phyloP scores from a whole-genome alignment of 2,888 invertebrate genomes.

The Hydriomena furcata region DNA sequence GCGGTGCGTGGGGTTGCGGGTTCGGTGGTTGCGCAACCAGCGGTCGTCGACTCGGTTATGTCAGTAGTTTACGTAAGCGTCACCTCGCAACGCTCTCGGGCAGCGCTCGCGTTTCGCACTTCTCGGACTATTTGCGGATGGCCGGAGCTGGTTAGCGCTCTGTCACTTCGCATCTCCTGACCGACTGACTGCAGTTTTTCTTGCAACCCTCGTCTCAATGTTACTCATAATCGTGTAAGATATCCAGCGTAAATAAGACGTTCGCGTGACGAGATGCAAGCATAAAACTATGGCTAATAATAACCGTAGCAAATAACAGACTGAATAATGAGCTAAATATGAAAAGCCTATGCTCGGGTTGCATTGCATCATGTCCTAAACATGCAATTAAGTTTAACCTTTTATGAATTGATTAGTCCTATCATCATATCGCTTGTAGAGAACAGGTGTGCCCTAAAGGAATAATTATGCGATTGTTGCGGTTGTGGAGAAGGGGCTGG shows the following conservation, averaged over 20 bases:
- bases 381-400: conserved; percentile 72
- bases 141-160: conserved; percentile 64
- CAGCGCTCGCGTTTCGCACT: conserved; percentile 76
- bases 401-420: conserved; percentile 69
- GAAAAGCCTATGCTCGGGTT: conserved; percentile 38
- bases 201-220: conserved; percentile 43
- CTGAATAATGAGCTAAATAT: conserved; percentile 17
- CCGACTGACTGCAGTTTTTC: conserved; percentile 52
- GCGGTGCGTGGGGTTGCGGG: conserved; percentile 77
- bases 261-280: neutral
- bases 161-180: conserved; percentile 46
- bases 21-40: conserved; percentile 77
- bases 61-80: conserved; percentile 80
- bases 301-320: neutral
- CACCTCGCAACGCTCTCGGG: conserved; percentile 77
- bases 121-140: conserved; percentile 73
- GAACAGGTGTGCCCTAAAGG: conserved; percentile 79
- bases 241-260: conserved; percentile 27
- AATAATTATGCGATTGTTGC: conserved; percentile 74
- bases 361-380: conserved; percentile 63
- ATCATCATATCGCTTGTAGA: conserved; percentile 64
- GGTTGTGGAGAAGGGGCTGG: conserved; percentile 76
- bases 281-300: neutral
- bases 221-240: conserved; percentile 46
- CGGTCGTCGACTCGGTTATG: conserved; percentile 83